Percentiles rank a stretch among this genome's conserved stretches.
phyloP scores from a whole-genome alignment of 2,888 invertebrate species.

The Spatulosminthurus flaviceps region DNA sequence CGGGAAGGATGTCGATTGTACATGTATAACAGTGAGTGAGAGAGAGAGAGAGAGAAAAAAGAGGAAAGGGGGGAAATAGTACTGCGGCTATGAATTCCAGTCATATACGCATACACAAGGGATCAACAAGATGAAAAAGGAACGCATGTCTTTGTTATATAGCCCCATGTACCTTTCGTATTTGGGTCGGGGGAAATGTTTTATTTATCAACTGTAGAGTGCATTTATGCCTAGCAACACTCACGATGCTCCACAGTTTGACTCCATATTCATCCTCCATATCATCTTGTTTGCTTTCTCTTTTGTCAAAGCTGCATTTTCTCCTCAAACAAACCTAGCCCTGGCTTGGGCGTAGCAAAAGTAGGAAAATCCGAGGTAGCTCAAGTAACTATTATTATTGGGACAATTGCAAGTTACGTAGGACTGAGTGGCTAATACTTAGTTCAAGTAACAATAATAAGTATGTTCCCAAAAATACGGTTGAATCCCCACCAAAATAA shows the following conservation, averaged over 20 bases:
- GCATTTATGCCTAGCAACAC: not conserved
- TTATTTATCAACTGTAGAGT: not conserved
- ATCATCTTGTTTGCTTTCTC: not conserved
- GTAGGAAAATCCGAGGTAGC: too few relatives aligned
- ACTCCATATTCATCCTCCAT: not conserved
- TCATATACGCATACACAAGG: not conserved
- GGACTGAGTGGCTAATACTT: too few relatives aligned
- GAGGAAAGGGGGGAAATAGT: too few relatives aligned
- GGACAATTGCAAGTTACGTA: too few relatives aligned
- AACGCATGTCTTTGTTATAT: not conserved
- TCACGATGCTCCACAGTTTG: not conserved
- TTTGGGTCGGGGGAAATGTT: not conserved
- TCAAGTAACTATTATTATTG: too few relatives aligned
- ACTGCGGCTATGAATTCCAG: not conserved
- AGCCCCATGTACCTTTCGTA: not conserved
- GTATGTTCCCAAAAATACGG: too few relatives aligned
- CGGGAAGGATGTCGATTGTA: slow-evolving; percentile 4
- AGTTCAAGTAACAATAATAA: too few relatives aligned
- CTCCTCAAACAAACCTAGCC: not conserved
- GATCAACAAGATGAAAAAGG: slow-evolving; percentile 8
- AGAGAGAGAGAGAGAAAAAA: too few relatives aligned
- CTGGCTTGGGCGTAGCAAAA: not conserved
- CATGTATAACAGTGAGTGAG: not conserved
- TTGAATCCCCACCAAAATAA: too few relatives aligned
- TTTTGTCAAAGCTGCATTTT: not conserved